These are phyloP conservation scores for Alligator mississippiensis DNA, from an alignment of 2,113 vertebrate species.

Conservation along the genomic window DNA sequence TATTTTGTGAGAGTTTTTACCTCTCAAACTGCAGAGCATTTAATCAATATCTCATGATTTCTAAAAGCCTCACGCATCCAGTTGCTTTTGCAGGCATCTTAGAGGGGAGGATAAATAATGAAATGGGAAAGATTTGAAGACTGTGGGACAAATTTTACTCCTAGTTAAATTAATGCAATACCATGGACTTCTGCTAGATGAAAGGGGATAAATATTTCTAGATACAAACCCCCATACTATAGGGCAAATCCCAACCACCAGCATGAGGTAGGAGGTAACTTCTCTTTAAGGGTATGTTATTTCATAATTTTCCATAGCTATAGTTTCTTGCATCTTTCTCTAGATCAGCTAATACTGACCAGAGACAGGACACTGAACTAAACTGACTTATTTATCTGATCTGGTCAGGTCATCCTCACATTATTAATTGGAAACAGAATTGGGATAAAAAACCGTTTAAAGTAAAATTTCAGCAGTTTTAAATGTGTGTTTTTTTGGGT, in stretches of 20 bases:
- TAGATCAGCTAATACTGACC: background rate
- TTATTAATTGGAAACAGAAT: background rate
- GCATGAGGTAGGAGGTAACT: background rate
- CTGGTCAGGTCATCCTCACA: background rate
- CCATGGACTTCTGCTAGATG: background rate
- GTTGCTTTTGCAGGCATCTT: background rate
- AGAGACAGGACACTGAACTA: too few species aligned
- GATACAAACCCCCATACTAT: rapidly evolving
- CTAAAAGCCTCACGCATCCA: background rate
- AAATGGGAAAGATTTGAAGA: constrained; percentile 2
- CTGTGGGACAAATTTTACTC: background rate
- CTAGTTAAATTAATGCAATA: rapidly evolving
- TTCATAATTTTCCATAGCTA: background rate
- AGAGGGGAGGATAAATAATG: background rate
- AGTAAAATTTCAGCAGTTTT: background rate
- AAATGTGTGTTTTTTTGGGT: background rate
- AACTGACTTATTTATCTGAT: background rate
- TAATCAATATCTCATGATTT: background rate
- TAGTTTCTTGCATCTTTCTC: background rate
- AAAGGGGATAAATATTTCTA: background rate
- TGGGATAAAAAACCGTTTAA: rapidly evolving
- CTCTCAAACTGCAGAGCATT: background rate
- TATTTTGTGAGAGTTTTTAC: background rate
- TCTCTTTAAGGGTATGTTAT: rapidly evolving
- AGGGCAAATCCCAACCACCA: background rate